Conservation (phyloP, 2,888 invertebrate species). For the Hemaris fuciformis region DNA sequence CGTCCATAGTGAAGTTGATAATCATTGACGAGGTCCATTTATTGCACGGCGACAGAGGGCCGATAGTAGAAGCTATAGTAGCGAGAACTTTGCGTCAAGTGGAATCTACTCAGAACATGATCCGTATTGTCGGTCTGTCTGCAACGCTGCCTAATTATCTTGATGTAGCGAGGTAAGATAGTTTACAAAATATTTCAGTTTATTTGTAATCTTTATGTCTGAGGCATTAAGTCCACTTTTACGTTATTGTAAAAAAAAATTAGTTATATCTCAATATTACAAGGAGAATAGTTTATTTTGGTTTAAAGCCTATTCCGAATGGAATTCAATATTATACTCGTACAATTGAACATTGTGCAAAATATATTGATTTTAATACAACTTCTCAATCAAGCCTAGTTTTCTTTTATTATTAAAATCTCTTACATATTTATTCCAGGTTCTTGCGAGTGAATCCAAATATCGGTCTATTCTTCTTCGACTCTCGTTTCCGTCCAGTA, state of each 20-base stretch:
- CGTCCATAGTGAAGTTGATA: constrained; percentile 93
- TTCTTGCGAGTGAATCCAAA: constrained; percentile 97
- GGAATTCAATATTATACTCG: too few species aligned
- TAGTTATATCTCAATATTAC: too few species aligned
- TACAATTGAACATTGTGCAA: too few species aligned
- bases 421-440: constrained; percentile 52
- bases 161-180: constrained; percentile 89
- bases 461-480: constrained; percentile 96
- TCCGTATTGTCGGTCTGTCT: constrained; percentile 97
- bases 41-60: constrained; percentile 97
- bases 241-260: too few species aligned
- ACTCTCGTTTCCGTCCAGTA: constrained; percentile 96
- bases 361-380: too few species aligned
- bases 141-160: constrained; percentile 99
- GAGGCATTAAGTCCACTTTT: too few species aligned
- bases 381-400: too few species aligned
- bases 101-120: constrained; percentile 95
- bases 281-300: too few species aligned
- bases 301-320: too few species aligned
- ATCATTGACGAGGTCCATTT: constrained; percentile 99
- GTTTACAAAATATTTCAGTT: too few species aligned
- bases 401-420: too few species aligned
- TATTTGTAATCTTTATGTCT: too few species aligned
- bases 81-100: constrained; percentile 97
- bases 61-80: constrained; percentile 98